Percentiles rank a stretch among this genome's conserved stretches.
These are phyloP conservation scores for Nephila pilipes DNA, from an alignment of 1,140 invertebrate species.

Conservation along the genomic window DNA sequence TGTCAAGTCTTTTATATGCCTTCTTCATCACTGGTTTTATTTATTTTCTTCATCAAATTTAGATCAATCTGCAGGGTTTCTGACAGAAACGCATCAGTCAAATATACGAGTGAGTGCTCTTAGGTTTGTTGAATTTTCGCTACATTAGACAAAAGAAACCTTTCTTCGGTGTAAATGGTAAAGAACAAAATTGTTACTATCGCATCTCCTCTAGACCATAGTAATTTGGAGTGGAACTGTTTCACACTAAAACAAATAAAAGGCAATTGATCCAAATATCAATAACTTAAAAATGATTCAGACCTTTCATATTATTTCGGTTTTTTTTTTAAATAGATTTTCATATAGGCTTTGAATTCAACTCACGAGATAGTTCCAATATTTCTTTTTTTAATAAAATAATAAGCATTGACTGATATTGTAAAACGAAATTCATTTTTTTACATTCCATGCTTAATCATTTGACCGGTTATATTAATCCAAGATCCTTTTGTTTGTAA, in stretches of 20 bases:
- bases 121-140: constrained; percentile 2
- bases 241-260: not conserved
- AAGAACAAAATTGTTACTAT: not conserved
- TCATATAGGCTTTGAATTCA: too few relatives aligned
- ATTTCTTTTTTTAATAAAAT: too few relatives aligned
- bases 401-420: too few relatives aligned
- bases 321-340: too few relatives aligned
- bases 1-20: not conserved
- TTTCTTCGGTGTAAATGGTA: not conserved
- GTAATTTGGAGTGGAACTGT: not conserved
- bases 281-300: not conserved
- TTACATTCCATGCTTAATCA: too few relatives aligned
- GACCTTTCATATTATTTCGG: not conserved
- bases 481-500: too few relatives aligned
- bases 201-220: not conserved
- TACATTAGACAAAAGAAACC: not conserved
- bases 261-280: not conserved
- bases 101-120: not conserved
- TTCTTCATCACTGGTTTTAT: constrained; percentile 7
- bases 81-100: constrained; percentile 1
- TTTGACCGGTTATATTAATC: too few relatives aligned
- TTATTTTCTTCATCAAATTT: not conserved
- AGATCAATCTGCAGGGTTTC: not conserved
- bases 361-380: too few relatives aligned
- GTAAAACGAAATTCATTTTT: too few relatives aligned